Conservation (phyloP, 2,888 invertebrate species). For the Sicus ferrugineus region DNA sequence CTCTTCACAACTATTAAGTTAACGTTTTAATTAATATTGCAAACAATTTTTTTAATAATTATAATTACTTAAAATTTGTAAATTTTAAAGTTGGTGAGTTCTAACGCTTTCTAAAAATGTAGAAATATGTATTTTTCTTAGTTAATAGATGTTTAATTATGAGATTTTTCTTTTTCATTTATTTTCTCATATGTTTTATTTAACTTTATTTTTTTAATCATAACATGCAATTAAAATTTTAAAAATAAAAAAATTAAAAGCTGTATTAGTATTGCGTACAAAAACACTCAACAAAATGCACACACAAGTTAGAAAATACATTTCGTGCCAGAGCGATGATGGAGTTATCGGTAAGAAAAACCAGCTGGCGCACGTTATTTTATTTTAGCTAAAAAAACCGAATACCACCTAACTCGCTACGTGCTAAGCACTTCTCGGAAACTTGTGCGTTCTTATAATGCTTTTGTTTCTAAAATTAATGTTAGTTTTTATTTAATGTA, state of each 20-base stretch:
- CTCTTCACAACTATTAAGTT: constrained; percentile 15
- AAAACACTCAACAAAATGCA: background rate
- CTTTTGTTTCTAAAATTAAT: background rate
- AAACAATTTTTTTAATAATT: constrained; percentile 2
- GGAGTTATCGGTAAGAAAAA: background rate
- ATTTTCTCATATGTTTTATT: no score
- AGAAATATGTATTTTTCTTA: no score
- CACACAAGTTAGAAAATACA: background rate
- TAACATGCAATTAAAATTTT: background rate
- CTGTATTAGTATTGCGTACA: background rate
- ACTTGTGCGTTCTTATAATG: background rate
- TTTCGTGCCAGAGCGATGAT: background rate
- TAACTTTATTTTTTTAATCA: background rate
- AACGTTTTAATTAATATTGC: constrained; percentile 27
- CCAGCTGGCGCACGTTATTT: background rate
- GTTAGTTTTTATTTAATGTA: background rate
- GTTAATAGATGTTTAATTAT: no score
- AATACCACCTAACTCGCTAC: background rate
- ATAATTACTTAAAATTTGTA: no score
- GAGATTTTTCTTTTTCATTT: no score
- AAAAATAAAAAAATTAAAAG: background rate
- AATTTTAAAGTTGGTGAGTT: no score
- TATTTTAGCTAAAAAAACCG: constrained; percentile 1
- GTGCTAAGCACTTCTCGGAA: background rate
- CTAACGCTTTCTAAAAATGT: no score